A percentile compares a stretch with the other conserved stretches of the same genome.
These are phyloP conservation scores for Ctenopoma multispine DNA, from an alignment of 2,797 vertebrate species.

Conservation along the genomic window DNA sequence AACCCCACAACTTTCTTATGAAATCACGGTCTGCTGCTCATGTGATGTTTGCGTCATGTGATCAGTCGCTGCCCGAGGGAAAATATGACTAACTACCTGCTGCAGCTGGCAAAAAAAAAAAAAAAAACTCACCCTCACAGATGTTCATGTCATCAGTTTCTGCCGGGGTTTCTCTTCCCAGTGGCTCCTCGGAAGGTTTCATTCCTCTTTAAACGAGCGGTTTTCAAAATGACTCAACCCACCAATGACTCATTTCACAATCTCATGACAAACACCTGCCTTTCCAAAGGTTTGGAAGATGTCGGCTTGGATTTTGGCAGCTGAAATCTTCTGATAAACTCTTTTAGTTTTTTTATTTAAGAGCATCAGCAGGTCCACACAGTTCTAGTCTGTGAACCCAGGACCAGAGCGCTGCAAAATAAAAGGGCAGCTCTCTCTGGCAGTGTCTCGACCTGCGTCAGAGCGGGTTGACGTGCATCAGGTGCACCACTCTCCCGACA, in stretches of 20 bases:
- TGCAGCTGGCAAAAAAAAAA: not conserved
- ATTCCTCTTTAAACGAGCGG: slow-evolving; percentile 13
- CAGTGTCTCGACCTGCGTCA: too few species aligned
- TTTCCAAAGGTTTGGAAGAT: not conserved
- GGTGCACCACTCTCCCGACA: too few species aligned
- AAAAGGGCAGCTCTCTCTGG: too few species aligned
- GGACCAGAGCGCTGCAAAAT: not conserved
- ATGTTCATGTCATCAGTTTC: slow-evolving; percentile 22
- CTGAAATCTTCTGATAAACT: not conserved
- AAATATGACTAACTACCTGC: not conserved
- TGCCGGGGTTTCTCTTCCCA: slow-evolving; percentile 20
- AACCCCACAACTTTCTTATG: slow-evolving; percentile 12
- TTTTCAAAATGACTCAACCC: not conserved
- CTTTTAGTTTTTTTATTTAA: too few species aligned
- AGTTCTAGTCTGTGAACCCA: not conserved
- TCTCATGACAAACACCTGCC: not conserved
- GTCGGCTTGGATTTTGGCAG: not conserved
- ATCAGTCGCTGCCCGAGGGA: slow-evolving; percentile 8
- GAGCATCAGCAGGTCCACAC: too few species aligned
- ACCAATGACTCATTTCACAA: not conserved
- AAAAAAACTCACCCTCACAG: slow-evolving; percentile 4
- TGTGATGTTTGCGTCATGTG: slow-evolving; percentile 42
- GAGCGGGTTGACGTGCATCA: too few species aligned
- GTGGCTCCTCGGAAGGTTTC: slow-evolving; percentile 29
- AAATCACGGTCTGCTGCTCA: slow-evolving; percentile 5